phyloP scores from a whole-genome alignment of 1,140 invertebrate species.

The Arion vulgaris region DNA sequence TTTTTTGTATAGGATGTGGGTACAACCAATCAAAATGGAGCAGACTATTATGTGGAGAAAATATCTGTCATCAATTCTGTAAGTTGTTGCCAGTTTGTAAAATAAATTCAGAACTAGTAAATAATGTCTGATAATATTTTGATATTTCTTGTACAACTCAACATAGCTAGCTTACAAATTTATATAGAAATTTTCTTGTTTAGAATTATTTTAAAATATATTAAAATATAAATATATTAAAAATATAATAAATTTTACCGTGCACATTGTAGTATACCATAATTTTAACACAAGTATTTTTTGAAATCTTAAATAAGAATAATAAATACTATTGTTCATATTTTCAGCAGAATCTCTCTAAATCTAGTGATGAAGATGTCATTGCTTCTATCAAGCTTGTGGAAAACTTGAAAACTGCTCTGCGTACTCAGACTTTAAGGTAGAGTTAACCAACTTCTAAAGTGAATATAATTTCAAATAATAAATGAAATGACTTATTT shows the following conservation, averaged over 20 bases:
- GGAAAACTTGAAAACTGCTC: constrained; percentile 92
- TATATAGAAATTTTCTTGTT: too few species aligned
- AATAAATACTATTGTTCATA: background rate
- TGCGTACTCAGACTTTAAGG: constrained; percentile 93
- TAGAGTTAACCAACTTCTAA: constrained; percentile 39
- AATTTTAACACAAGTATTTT: too few species aligned
- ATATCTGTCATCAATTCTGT: constrained; percentile 85
- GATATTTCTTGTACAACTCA: too few species aligned
- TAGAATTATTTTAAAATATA: too few species aligned
- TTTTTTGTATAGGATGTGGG: constrained; percentile 80
- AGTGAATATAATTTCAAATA: background rate
- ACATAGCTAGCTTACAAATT: too few species aligned
- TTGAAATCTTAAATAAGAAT: too few species aligned
- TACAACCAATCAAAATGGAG: constrained; percentile 43
- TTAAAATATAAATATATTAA: too few species aligned
- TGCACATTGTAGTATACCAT: too few species aligned
- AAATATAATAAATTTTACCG: too few species aligned
- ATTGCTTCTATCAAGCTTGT: constrained; percentile 82
- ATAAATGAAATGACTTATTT: too few species aligned
- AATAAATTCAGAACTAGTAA: too few species aligned
- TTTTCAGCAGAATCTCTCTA: background rate
- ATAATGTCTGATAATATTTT: too few species aligned
- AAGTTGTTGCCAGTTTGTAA: constrained; percentile 68
- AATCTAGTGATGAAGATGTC: constrained; percentile 77
- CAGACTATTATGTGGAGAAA: constrained; percentile 74